A percentile compares a stretch with the other conserved stretches of the same genome.
Conservation (phyloP, 2,797 vertebrate species). For the Molothrus ater region DNA sequence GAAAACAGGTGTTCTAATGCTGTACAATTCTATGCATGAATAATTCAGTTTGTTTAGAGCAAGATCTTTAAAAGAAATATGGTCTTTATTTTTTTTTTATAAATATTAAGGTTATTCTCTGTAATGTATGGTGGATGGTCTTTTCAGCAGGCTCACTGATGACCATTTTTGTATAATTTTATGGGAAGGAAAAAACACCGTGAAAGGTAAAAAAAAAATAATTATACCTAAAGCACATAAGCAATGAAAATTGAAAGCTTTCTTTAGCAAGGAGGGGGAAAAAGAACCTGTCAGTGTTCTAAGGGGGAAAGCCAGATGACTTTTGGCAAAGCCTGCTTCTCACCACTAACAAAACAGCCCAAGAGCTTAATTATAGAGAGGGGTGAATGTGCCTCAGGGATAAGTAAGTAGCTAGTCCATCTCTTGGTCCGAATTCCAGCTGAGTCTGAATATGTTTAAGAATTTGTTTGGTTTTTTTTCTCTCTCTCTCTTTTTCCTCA, state of each 20-base stretch:
- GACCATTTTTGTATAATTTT: slow-evolving; percentile 75
- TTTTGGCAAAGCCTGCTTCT: slow-evolving; percentile 76
- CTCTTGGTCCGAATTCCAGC: slow-evolving; percentile 71
- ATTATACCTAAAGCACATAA: slow-evolving; percentile 73
- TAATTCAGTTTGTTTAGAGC: slow-evolving; percentile 93
- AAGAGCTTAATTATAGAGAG: slow-evolving; percentile 77
- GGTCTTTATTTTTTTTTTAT: slow-evolving; percentile 75
- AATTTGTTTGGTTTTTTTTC: background rate
- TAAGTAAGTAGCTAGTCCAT: slow-evolving; percentile 74
- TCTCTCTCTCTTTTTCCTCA: background rate
- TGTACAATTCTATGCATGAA: slow-evolving; percentile 92
- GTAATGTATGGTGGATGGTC: slow-evolving; percentile 64
- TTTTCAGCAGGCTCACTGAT: slow-evolving; percentile 71
- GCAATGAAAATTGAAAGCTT: slow-evolving; percentile 74
- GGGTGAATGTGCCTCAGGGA: slow-evolving; percentile 70
- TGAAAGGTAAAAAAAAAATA: slow-evolving; percentile 73
- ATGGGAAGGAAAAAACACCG: slow-evolving; percentile 69
- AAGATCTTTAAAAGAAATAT: slow-evolving; percentile 84
- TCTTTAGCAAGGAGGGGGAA: slow-evolving; percentile 66
- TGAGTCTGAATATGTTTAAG: slow-evolving; percentile 68
- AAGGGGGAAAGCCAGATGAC: slow-evolving; percentile 75
- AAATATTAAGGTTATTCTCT: slow-evolving; percentile 76
- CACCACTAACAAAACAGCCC: slow-evolving; percentile 74
- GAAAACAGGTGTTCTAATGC: slow-evolving; percentile 98
- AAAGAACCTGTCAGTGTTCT: slow-evolving; percentile 71